Evolutionary conservation across 2,888 invertebrate species (phyloP).

Genomic region (Thereva unica): DNA sequence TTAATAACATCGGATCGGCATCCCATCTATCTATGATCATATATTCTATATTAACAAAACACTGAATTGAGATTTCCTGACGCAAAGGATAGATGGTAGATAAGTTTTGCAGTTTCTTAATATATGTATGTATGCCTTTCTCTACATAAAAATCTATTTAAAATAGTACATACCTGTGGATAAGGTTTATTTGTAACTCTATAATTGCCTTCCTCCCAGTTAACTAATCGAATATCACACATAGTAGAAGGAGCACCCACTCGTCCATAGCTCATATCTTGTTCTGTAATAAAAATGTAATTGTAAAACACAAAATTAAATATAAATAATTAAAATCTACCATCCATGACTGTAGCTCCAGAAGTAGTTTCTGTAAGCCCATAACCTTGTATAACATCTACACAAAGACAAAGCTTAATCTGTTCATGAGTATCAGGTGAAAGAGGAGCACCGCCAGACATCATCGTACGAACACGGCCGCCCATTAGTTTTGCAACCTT

Average conservation of each 20-base stretch:
- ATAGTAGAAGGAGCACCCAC: conserved; percentile 88
- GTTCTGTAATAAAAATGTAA: conserved; percentile 46
- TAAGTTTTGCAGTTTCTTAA: too few relatives aligned
- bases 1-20: too few relatives aligned
- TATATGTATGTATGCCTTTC: too few relatives aligned
- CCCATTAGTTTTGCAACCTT: conserved; percentile 73
- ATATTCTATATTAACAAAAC: too few relatives aligned
- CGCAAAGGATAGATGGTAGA: too few relatives aligned
- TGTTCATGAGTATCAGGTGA: conserved; percentile 95
- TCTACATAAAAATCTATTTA: not conserved
- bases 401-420: conserved; percentile 88
- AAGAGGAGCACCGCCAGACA: conserved; percentile 94
- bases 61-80: too few relatives aligned
- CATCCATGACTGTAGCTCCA: conserved; percentile 84
- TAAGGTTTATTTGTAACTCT: conserved; percentile 81
- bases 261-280: conserved; percentile 68
- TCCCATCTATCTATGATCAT: too few relatives aligned
- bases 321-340: conserved; percentile 58
- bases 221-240: conserved; percentile 81
- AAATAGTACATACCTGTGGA: conserved; percentile 63
- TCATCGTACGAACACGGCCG: conserved; percentile 83
- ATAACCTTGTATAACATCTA: conserved; percentile 90
- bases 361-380: conserved; percentile 97
- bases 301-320: not conserved
- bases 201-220: conserved; percentile 96